Base-by-base conservation (phyloP, 2,113 vertebrate genomes). In the Eulemur rufifrons region DNA sequence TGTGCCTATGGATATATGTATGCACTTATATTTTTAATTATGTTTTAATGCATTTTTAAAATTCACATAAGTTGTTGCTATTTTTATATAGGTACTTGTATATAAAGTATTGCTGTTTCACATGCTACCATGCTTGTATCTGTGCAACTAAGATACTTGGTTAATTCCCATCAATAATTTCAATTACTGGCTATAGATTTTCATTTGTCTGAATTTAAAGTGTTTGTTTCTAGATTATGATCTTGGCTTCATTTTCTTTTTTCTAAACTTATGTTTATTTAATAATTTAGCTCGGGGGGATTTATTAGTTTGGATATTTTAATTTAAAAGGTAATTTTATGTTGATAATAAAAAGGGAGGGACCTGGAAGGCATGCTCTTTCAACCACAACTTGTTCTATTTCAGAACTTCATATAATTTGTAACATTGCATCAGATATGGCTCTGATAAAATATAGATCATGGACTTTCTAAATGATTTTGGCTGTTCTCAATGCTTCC, bases 391-490 rank as follows among this genome's bases (percentile, higher is more conserved):
- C 0, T 68, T 77, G 23, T 9, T 61, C 1, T 68, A 32, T 84
- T 87, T 92, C 27, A 96, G 42, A 92, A 88, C 3, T 87, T 54
- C 17, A 27, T 69, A 18, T 45, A 69, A 37, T 27, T 89, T 94
- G 23, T 71, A 87, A 89, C 0, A 4, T 61, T 80, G 1, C 3
- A 61, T 56, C 17, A 78, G 4, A 68, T 82, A 71, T 82, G 45
- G 59, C 86, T 88, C n/a, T 68, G 45, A 85, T 25, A 80, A 86
- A 89, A 80, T 29, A 76, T 25, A 82, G 11, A 80, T 80, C 15
- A 66, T 54, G 20, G 1, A 45, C 14, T 93, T 97, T 86, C 42
- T 92, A 21, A 91, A 0, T 37, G 85, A 91, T 3, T 77, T 21
- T 39, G 4, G 37, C 21, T 47, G 7, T 52, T 95, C 17, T 42